Conservation (phyloP, 1,140 invertebrate species). For the Drosophila grimshawi region DNA sequence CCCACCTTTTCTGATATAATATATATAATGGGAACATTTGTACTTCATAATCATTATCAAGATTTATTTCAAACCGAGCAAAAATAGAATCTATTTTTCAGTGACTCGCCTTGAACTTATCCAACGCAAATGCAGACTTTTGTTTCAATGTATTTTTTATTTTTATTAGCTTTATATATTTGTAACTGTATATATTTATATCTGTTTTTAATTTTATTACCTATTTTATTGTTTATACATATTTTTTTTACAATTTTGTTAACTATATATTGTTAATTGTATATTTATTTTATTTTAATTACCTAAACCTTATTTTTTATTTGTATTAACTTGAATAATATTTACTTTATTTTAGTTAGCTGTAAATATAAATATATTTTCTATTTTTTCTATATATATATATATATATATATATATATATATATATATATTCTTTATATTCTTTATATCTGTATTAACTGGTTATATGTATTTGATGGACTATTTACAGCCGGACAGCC, state of each 20-base stretch:
- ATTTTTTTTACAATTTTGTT: neutral
- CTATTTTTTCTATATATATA: neutral
- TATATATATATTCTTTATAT: neutral
- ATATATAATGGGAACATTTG: too few species aligned
- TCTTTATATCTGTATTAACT: neutral
- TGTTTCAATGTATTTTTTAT: neutral
- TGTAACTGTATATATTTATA: neutral
- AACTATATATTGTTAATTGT: neutral
- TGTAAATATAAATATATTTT: neutral
- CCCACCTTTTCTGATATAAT: too few species aligned
- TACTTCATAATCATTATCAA: too few species aligned
- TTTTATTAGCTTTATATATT: too few species aligned
- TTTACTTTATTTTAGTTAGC: neutral
- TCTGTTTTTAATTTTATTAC: neutral
- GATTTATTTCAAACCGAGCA: too few species aligned
- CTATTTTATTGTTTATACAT: neutral
- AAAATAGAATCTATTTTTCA: too few species aligned
- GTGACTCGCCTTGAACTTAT: neutral
- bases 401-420: neutral
- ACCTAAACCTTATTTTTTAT: neutral
- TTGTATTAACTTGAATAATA: too few species aligned
- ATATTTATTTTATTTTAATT: slow-evolving; percentile 62
- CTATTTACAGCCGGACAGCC: slow-evolving; percentile 95
- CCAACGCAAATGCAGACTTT: neutral
- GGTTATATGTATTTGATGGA: too few species aligned